Percentiles rank a stretch among this genome's conserved stretches.
These are phyloP conservation scores for Deilephila porcellus DNA, from an alignment of 2,888 invertebrate genomes.

Conservation along the genomic window DNA sequence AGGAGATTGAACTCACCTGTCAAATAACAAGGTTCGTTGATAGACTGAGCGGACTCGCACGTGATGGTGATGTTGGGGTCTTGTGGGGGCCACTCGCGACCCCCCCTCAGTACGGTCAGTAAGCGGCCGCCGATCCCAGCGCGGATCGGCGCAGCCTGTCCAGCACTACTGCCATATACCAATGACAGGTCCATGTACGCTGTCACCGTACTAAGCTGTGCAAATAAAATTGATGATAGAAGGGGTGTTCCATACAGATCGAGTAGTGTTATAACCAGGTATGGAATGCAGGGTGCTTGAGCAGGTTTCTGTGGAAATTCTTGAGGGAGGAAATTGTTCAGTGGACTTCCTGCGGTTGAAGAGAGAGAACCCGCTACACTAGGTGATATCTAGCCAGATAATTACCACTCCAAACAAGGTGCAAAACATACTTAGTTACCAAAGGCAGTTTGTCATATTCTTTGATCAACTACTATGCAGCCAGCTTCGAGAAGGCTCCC, in stretches of 20 bases:
- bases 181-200: slow-evolving; percentile 91
- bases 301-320: no score
- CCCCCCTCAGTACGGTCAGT: slow-evolving; percentile 85
- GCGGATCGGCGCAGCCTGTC: slow-evolving; percentile 87
- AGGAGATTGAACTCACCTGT: slow-evolving; percentile 82
- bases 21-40: slow-evolving; percentile 90
- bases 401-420: no score
- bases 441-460: no score
- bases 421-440: no score
- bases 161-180: slow-evolving; percentile 90
- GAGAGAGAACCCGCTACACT: no score
- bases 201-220: slow-evolving; percentile 87
- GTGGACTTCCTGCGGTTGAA: no score
- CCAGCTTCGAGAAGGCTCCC: no score
- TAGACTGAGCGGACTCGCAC: slow-evolving; percentile 86
- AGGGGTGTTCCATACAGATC: neutral
- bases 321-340: no score
- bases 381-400: no score
- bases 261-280: no score
- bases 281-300: no score
- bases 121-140: slow-evolving; percentile 88
- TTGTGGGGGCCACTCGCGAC: slow-evolving; percentile 89
- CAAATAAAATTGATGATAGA: neutral
- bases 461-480: no score
- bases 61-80: slow-evolving; percentile 87